Evolutionary conservation across 2,113 vertebrate species (phyloP).

Genomic region (Thymallus thymallus): DNA sequence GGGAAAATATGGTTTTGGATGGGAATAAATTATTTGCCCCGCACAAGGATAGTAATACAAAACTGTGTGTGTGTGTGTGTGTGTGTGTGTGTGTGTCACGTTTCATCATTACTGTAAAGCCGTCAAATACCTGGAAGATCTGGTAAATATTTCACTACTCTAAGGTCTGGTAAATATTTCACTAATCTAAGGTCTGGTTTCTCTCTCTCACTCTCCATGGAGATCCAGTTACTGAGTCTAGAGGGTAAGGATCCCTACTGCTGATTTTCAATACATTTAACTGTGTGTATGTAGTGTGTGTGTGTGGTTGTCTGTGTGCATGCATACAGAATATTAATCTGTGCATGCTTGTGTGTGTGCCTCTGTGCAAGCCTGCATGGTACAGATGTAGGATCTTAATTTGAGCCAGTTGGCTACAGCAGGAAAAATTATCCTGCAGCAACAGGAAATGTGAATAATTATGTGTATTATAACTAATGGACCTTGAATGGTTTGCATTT

Average conservation of each 20-base stretch:
- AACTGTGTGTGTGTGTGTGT: not conserved
- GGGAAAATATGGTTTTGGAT: too few species aligned
- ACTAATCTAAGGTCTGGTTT: slow-evolving; percentile 59
- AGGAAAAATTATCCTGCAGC: too few species aligned
- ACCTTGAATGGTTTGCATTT: too few species aligned
- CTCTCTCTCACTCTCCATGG: slow-evolving; percentile 28
- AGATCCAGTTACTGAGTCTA: slow-evolving; percentile 51
- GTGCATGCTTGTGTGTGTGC: slow-evolving; percentile 1
- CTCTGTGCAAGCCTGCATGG: slow-evolving; percentile 3
- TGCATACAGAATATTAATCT: not conserved
- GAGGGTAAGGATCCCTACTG: slow-evolving; percentile 31
- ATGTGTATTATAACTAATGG: too few species aligned
- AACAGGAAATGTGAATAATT: too few species aligned
- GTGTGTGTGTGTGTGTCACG: not conserved
- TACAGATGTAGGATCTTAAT: too few species aligned
- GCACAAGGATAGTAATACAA: not conserved
- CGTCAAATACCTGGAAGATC: not conserved
- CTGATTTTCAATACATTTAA: not conserved
- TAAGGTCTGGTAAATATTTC: slow-evolving; percentile 68
- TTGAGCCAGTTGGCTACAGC: too few species aligned
- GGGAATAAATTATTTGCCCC: too few species aligned
- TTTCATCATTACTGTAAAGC: too few species aligned
- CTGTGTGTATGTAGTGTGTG: not conserved
- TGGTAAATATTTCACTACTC: slow-evolving; percentile 67
- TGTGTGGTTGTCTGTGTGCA: not conserved